A percentile compares a stretch with the other conserved stretches of the same genome.
phyloP scores from a whole-genome alignment of 2,797 vertebrate species.

The Aplochiton taeniatus region DNA sequence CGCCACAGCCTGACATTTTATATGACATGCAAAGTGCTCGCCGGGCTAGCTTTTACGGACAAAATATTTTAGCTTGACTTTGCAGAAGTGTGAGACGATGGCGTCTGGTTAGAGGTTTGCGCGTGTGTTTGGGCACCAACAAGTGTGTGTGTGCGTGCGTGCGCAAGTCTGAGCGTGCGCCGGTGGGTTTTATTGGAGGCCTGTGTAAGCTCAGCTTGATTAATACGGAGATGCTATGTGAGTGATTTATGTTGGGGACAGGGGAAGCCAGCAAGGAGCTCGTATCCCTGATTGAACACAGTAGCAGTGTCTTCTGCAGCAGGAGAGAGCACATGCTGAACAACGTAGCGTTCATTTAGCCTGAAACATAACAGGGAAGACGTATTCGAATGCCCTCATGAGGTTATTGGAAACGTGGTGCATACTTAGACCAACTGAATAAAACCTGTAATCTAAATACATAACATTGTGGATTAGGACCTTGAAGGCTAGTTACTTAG shows the following conservation, averaged over 20 bases:
- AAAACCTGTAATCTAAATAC: too few relatives aligned
- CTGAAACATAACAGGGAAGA: too few relatives aligned
- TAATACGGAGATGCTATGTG: constrained; percentile 63
- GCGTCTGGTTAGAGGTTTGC: constrained; percentile 28
- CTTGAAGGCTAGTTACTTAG: too few relatives aligned
- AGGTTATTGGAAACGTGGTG: too few relatives aligned
- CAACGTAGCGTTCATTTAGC: not conserved
- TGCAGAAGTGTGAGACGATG: constrained; percentile 58
- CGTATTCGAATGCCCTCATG: too few relatives aligned
- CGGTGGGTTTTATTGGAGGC: constrained; percentile 45
- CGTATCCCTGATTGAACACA: constrained; percentile 54
- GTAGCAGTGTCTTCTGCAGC: constrained; percentile 34
- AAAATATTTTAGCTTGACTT: constrained; percentile 73
- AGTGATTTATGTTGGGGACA: constrained; percentile 61
- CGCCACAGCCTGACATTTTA: constrained; percentile 64
- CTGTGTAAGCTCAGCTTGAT: constrained; percentile 64
- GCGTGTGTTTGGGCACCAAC: not conserved
- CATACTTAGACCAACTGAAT: too few relatives aligned
- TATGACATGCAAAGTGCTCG: constrained; percentile 74
- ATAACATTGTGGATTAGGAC: too few relatives aligned
- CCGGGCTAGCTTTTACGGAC: constrained; percentile 53
- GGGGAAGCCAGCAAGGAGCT: constrained; percentile 46
- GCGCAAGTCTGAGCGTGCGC: not conserved
- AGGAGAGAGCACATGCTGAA: constrained; percentile 30
- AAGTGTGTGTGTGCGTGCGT: not conserved